Base-by-base conservation (phyloP, 2,797 vertebrate genomes). In the Dermochelys coriacea region DNA sequence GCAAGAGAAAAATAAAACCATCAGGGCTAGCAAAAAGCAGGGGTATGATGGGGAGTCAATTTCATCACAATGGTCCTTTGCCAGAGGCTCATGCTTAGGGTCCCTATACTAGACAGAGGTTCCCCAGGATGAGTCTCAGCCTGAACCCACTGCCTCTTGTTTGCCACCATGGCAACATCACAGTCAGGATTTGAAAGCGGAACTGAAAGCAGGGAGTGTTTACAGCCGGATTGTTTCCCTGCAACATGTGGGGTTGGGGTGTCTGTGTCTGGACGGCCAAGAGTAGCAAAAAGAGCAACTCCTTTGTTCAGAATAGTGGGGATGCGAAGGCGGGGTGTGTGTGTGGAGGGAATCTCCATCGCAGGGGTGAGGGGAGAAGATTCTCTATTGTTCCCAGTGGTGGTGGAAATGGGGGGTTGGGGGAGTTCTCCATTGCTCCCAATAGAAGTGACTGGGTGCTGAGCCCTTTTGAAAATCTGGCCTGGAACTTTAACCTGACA, bases 151-250 rank as follows among this genome's bases (percentile, higher is more conserved):
- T 93, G 50, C 90, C 88, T 86, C 84, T 64, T 84, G 89, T 82
- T 86, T 94, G 84, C 93, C 94, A 92, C 94, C 79, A 78, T 21
- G 27, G 95, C 87, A 95, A 75, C 82, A 37, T 97, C 97, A 97
- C 87, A 87, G 9, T 93, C 83, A 0, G 1, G 16, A 5, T 6
- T 45, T 25, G 3, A 27, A 49, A 84, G 88, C 92, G 89, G 94
- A 95, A 94, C 90, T 84, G 98, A 96, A 97, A 97, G 97, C 84
- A 19, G 0, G 0, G 8, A 51, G 75, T 89, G 68, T 16, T 78
- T 80, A 84, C 88, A 93, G 91, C 87, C 84, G 87, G 94, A 59
- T 83, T 3, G 0, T 90, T 96, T 89, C 90, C 94, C 91, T 88
- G 41, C 51, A 89, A 45, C 79, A n/a, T 92, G 74, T 37, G 89